Evolutionary conservation across 2,797 vertebrate species (phyloP).

Genomic region (Spea hammondii): DNA sequence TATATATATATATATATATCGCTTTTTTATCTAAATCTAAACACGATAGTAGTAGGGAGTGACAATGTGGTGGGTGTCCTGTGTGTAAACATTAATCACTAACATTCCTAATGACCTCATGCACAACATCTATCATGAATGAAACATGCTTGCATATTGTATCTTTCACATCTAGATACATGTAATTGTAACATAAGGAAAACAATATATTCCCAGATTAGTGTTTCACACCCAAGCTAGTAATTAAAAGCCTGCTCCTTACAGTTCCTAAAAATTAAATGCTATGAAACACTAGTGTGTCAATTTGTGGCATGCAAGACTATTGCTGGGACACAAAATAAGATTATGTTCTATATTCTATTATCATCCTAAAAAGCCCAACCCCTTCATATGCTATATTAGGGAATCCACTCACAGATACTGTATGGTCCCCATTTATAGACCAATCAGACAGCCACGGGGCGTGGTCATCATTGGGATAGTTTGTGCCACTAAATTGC

Average conservation of each 20-base stretch:
- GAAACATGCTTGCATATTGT: too few relatives aligned
- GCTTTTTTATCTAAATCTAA: too few relatives aligned
- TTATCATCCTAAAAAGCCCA: background rate
- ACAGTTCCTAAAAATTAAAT: background rate
- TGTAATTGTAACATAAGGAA: too few relatives aligned
- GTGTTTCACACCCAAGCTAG: background rate
- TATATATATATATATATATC: too few relatives aligned
- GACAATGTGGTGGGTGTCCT: too few relatives aligned
- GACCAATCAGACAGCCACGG: slow-evolving; percentile 57
- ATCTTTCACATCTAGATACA: background rate
- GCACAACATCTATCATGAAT: too few relatives aligned
- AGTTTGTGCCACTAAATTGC: background rate
- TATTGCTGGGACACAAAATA: background rate
- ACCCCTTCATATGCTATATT: slow-evolving; percentile 59
- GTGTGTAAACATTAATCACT: too few relatives aligned
- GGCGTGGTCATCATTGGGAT: slow-evolving; percentile 47
- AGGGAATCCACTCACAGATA: slow-evolving; percentile 57
- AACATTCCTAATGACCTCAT: too few relatives aligned
- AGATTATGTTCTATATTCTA: background rate
- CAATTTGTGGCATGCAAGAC: background rate
- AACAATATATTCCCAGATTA: background rate
- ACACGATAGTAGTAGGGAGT: too few relatives aligned
- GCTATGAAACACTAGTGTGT: background rate
- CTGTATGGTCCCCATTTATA: slow-evolving; percentile 55
- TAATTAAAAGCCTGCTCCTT: background rate